Base-by-base conservation (phyloP, 2,888 invertebrate species). In the Liopterus haemorrhoidalis region DNA sequence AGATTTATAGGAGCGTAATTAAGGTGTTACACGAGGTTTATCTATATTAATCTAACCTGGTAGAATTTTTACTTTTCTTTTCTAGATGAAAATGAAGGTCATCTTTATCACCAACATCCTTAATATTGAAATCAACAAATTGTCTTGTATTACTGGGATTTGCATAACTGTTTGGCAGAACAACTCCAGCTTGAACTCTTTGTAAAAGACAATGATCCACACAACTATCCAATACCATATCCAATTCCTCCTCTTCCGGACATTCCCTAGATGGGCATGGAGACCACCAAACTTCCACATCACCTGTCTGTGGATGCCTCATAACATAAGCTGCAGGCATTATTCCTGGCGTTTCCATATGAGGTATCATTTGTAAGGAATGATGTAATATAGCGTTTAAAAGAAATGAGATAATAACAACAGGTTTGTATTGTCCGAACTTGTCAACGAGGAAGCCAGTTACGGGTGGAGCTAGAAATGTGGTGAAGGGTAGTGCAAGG, bases 391-490 rank as follows among this genome's bases (percentile, higher is more conserved):
- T 71, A 4, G 87, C 88, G 57, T 86, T 85, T 49, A 86, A 68
- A 44, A 88, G 70, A 53, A 89, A 74, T 45, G 86, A 82, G 45
- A 85, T 74, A 52, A 89, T 81, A 46, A 92, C 81, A 16, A 89
- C 83, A 0, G 83, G 79, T 63, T 88, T 90, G 69, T 90, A 91
- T 63, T 83, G 82, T 40, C 88, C 87, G 60, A 87, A 83, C 68
- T 85, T 88, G 67, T 92, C 91, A 48, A 90, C 89, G 53, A 91
- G 70, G 63, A 83, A 85, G 51, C 86, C 86, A 64, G 90, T 85
- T 37, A 89, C 73, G 12, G 89, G 89, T 20, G 90, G 85, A 56
- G 89, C 84, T 53, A 91, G 70, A 63, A 91, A 88, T 4, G 90
- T 86, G 4, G 89, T 85, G 58, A 91, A 83, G 5, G 91, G 90